Evolutionary conservation across 2,888 invertebrate species (phyloP).

Genomic region (Yponomeuta sedellus): DNA sequence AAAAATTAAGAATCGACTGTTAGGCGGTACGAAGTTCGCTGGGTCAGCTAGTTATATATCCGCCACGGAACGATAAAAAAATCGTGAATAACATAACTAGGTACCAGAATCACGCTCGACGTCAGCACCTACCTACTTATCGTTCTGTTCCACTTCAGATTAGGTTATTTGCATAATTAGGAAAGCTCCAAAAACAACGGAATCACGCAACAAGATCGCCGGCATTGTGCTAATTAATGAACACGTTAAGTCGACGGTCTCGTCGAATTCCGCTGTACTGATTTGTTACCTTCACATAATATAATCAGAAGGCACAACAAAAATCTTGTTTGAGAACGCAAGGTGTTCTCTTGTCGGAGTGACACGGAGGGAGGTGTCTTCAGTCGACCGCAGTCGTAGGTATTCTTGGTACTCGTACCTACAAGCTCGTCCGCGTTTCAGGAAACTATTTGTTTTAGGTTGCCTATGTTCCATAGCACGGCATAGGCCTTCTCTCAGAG

Average conservation of each 20-base stretch:
- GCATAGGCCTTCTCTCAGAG: too few species aligned
- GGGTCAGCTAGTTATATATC: too few species aligned
- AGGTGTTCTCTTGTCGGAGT: background rate
- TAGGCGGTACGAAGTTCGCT: too few species aligned
- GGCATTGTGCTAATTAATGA: background rate
- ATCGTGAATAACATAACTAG: too few species aligned
- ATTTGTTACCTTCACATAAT: background rate
- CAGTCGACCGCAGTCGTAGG: background rate
- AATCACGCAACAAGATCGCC: background rate
- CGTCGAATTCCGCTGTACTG: background rate
- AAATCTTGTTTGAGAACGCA: background rate
- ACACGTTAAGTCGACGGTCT: background rate
- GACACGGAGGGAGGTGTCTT: background rate
- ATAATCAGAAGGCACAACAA: background rate
- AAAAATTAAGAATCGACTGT: too few species aligned
- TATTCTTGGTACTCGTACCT: too few species aligned
- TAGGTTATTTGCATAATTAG: conserved; percentile 5
- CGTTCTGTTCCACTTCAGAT: background rate
- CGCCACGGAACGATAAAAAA: too few species aligned
- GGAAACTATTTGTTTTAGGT: too few species aligned
- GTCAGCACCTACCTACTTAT: background rate
- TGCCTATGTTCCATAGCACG: too few species aligned
- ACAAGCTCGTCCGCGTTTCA: too few species aligned
- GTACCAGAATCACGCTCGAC: too few species aligned
- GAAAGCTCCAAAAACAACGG: background rate